Base-by-base conservation (phyloP, 2,113 vertebrate species). In the Pungitius pungitius region DNA sequence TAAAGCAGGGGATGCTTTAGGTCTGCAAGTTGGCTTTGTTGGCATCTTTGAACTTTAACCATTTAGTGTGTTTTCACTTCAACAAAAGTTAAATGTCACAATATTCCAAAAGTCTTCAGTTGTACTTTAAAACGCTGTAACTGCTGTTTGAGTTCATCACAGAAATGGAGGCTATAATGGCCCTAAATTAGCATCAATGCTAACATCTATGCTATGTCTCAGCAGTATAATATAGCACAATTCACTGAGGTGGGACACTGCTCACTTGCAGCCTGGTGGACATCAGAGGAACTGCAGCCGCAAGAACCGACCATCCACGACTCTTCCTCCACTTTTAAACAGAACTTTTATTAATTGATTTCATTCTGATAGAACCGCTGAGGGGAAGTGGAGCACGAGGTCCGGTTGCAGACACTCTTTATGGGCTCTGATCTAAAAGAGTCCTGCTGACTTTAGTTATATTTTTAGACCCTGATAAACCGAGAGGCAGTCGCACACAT, bases 381-480 rank as follows among this genome's bases (percentile, higher is more conserved):
- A 13, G 24, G 11, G 51, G 14, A 24, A 26, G 11, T 12, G 10
- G 22, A 12, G 4, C 51, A 24, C 13, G 51, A 52, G 51, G 51
- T 52, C 51, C 5, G 13, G 22, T 14, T 52, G 14, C 39, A 40
- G 47, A 52, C n/a, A 12, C 51, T 52, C 51, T 24, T 24, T 52
- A 52, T 27, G 54, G 26, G 27, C 52, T 55, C 35, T 35, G 57
- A 60, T 66, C 61, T 54, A 65, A 78, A 71, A 52, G 6, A 26
- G 62, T 52, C 61, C 26, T 1, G 15, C n/a, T 60, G 62, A 20
- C 76, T 18, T 37, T 39, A 55, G 55, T 47, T 68, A 73, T 61
- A 47, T 73, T 78, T 67, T 78, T 73, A 78, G 69, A 67, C 37
- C 35, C 24, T 37, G 62, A 78, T 78, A 55, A 55, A 55, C 52